Base-by-base conservation (phyloP, 2,113 vertebrate species). In the Oreocharis arfaki region DNA sequence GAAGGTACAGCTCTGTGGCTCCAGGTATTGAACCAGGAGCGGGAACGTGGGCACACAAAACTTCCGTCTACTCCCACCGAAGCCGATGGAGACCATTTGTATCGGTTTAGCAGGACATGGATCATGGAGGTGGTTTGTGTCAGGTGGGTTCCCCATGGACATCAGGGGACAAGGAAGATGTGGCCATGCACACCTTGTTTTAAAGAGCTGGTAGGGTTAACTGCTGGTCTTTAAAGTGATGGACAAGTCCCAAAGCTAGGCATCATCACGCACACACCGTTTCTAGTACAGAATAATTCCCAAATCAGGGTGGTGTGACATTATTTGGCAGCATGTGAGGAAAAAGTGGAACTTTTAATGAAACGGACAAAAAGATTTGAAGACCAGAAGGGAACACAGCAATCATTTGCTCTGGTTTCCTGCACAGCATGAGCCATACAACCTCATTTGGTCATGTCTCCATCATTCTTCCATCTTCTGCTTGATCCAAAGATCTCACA, bases 111-210 rank as follows among this genome's bases (percentile, higher is more conserved):
- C 27, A 59, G 39, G 52, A 74, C 12, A 10, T 33, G 44, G 52
- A 23, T 63, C n/a, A 2, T 28, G 17, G 3, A 32, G 24, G 24
- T 41, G 16, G 11, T 44, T 81, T 81, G 12, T 53, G 42, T 24
- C 47, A 20, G 30, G 16, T 19, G 21, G 13, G 24, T 9, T 94
- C 27, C 41, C 37, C 0, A 0, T 9, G 33, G 44, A 69, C 46
- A 78, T 28, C 39, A 27, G 57, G 23, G 41, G 22, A 35, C 46
- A 73, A 87, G 37, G 52, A 80, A 85, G 46, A 57, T 18, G 12
- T 13, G 60, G 20, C 50, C 78, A 46, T 3, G 18, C 17, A 64
- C 19, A 30, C 11, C 10, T 21, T 16, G 16, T 13, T 74, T 41
- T 28, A n/a, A 60, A 82, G 41, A 49, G 33, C 28, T 64, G 44